Evolutionary conservation across 2,888 invertebrate species (phyloP), one percentile per base, ranked within the genome.

Genomic region (Idaea biselata): DNA sequence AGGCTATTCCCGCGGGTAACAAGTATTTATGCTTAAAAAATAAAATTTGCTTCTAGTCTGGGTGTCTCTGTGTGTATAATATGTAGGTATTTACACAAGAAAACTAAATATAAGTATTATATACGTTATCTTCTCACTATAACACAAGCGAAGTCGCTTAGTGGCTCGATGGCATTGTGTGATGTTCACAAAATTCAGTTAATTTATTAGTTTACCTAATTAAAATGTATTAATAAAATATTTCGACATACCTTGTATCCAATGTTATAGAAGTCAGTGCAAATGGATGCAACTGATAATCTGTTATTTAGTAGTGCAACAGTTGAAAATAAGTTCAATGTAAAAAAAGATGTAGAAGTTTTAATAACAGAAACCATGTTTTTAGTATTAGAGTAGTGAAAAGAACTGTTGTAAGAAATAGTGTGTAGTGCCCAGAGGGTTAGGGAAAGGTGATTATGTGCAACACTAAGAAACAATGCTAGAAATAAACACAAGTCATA

Each of bases 371-470:
- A 74, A 80, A 78, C 82, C 79, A 79, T 72, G 71, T 79, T 80
- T 82, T 86, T 87, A 85, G 82, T 79, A 84, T 83, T 83, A 81
- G 86, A 86, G 81, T 78, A 75, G 81, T 84, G 81, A 79, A 73
- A 80, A 73, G 82, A 79, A 61, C 56, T 56, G 44, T 62, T 65
- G 62, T 60, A 64, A 53, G 71, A 79, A 79, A 83, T 66, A 81
- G 77, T 79, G 82, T 80, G 54, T 74, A 71, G 72, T 68, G 82
- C 83, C 73, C 73, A 63, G 74, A 70, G 67, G 83, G 86, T 88
- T 87, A 88, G 76, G 81, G 78, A 81, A 80, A 80, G 67, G 70
- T 88, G 87, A 87, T 87, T 78, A 77, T 74, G 86, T 87, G 86
- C 85, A 79, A 76, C 79, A 85, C 72, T 80, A 73, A 82, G 73